A percentile compares a stretch with the other conserved stretches of the same genome.
phyloP scores from a whole-genome alignment of 2,113 vertebrate species.

The Macrotus californicus region DNA sequence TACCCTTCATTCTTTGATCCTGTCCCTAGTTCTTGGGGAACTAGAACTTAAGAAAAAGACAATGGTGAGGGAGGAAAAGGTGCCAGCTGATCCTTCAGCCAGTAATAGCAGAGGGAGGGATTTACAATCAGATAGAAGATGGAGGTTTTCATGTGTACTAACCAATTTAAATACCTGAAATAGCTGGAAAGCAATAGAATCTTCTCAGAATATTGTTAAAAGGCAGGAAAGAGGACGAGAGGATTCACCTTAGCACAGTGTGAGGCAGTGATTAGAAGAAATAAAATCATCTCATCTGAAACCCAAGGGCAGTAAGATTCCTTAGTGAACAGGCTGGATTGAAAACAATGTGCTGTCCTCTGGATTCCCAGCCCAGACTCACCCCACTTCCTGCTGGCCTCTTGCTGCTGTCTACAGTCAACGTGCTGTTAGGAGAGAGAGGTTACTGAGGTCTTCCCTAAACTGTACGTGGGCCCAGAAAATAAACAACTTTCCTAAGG shows the following conservation, averaged over 20 bases:
- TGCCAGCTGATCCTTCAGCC: not conserved
- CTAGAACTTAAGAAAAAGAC: not conserved
- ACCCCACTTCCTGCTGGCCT: no score
- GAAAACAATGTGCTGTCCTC: not conserved
- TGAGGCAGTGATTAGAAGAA: not conserved
- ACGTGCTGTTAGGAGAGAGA: not conserved
- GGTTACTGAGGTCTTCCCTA: not conserved
- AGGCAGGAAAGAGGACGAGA: not conserved
- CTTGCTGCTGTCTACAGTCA: not conserved
- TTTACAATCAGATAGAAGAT: not conserved
- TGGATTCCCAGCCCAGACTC: not conserved
- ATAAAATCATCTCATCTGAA: not conserved
- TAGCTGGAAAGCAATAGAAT: not conserved
- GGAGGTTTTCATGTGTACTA: not conserved
- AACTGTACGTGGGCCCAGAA: not conserved
- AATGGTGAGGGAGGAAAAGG: accelerated
- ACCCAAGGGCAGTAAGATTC: not conserved
- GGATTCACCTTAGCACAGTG: not conserved
- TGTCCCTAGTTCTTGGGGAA: not conserved
- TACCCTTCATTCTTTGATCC: not conserved
- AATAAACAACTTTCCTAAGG: not conserved
- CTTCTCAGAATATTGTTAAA: not conserved
- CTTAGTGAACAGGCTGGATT: not conserved
- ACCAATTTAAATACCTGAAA: not conserved
- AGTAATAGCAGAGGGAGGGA: not conserved